Evolutionary conservation across 2,888 invertebrate species (phyloP), one percentile per base, ranked within the genome.

Genomic region (Seladonia tumulorum): DNA sequence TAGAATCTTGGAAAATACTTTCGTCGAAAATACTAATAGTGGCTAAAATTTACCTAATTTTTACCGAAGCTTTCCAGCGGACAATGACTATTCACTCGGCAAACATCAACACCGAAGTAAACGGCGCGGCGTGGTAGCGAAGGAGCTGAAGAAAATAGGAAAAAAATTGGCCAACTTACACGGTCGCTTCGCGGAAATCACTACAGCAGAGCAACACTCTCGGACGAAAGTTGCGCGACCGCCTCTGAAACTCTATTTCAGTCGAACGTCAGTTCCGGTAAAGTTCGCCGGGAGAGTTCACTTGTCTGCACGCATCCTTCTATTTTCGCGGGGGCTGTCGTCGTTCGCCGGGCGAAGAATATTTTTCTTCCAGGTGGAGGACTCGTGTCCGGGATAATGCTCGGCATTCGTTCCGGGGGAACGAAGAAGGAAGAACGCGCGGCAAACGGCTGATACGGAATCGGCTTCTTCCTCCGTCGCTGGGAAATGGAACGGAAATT

Each of bases 391-490:
- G 66, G 63, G 74, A 88, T 81, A 76, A 86, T 82, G 71, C 88
- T 82, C 66, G 12, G 18, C 29, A 68, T 5, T 57, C 68, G 39
- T 80, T 63, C 45, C 70, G 35, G 35, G 0, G 35, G 35, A 35
- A 35, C 35, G 35, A 35, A 4, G 35, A 4, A 35, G 4, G 42
- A 42, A n/a, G n/a, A 5, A 22, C 35, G 68, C 25, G 14, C 81
- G 78, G 76, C 84, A 83, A 88, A 78, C 79, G n/a, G n/a, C 68
- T 86, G 73, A 85, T 86, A 86, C 89, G 83, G 88, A 85, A 86
- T 83, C 85, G 86, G 75, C 83, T 71, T 79, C 83, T 71, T 79
- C 81, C 70, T 73, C 76, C 76, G 57, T 35, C 39, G 22, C n/a
- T 42, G 39, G 45, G 87, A 89, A 77, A 86, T 89, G 68, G 82